Conservation (phyloP, 2,797 vertebrate species). For the Geotrypetes seraphini region DNA sequence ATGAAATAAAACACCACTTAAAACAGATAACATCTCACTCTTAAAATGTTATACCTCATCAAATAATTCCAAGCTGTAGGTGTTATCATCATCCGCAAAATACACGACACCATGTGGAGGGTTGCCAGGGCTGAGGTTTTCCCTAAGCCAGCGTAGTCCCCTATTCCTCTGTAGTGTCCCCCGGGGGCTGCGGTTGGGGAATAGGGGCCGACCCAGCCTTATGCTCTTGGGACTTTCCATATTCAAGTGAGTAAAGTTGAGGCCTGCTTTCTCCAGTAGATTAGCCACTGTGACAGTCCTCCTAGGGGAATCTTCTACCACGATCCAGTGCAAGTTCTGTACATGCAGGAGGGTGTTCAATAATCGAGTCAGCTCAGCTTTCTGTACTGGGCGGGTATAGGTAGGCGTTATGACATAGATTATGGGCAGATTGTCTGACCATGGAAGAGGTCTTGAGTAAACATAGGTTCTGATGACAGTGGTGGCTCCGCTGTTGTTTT, state of each 20-base stretch:
- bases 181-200: constrained; percentile 53
- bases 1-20: no score
- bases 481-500: constrained; percentile 6
- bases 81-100: constrained; percentile 96
- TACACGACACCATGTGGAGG: constrained; percentile 73
- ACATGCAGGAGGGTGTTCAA: constrained; percentile 63
- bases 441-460: constrained; percentile 45
- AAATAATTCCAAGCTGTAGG: constrained; percentile 90
- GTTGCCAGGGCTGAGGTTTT: constrained; percentile 17
- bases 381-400: constrained; percentile 52
- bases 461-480: constrained; percentile 44
- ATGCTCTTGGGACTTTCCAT: constrained; percentile 56
- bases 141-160: constrained; percentile 59
- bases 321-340: constrained; percentile 62
- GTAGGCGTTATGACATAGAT: constrained; percentile 51
- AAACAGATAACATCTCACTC: no score
- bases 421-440: constrained; percentile 39
- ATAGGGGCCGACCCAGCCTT: constrained; percentile 50
- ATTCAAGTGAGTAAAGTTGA: constrained; percentile 61
- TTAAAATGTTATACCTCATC: constrained; percentile 69
- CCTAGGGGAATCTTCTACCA: constrained; percentile 57
- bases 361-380: constrained; percentile 63
- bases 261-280: constrained; percentile 56
- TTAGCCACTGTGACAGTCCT: constrained; percentile 59
- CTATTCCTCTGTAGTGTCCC: constrained; percentile 61